Percentiles rank a stretch among this genome's conserved stretches.
phyloP scores from a whole-genome alignment of 2,888 invertebrate species.

The Sarcophaga variegata region DNA sequence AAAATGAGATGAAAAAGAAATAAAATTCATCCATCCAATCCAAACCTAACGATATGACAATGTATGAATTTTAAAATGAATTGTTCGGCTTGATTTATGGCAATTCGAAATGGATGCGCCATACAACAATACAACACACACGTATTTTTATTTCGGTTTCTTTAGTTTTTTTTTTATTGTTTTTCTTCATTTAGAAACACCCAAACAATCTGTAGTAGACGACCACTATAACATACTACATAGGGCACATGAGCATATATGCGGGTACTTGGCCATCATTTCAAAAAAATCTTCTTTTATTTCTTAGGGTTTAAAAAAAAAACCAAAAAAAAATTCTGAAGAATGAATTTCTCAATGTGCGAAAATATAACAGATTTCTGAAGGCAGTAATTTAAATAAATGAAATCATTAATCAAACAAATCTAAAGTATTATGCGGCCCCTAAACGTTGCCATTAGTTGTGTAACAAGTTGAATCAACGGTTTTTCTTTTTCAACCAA shows the following conservation, averaged over 20 bases:
- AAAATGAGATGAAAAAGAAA: slow-evolving; percentile 9
- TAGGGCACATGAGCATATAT: not conserved
- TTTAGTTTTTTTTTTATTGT: slow-evolving; percentile 6
- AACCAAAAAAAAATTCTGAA: not conserved
- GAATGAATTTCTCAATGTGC: slow-evolving; percentile 17
- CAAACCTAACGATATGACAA: slow-evolving; percentile 77
- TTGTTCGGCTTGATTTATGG: slow-evolving; percentile 76
- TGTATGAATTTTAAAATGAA: slow-evolving; percentile 78
- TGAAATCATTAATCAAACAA: too few relatives aligned
- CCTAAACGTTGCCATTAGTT: too few relatives aligned
- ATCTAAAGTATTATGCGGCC: too few relatives aligned
- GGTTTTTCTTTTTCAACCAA: too few relatives aligned
- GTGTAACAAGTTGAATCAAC: too few relatives aligned
- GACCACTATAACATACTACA: not conserved
- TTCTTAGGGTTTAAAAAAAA: slow-evolving; percentile 6
- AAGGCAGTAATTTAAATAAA: not conserved
- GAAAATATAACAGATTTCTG: not conserved
- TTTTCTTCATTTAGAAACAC: slow-evolving; percentile 45
- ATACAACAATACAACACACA: slow-evolving; percentile 52
- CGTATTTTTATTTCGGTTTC: slow-evolving; percentile 34
- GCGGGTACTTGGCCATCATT: slow-evolving; percentile 37
- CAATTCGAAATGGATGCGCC: slow-evolving; percentile 66
- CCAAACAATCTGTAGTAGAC: slow-evolving; percentile 43
- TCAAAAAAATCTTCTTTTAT: not conserved
- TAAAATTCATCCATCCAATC: slow-evolving; percentile 70